These are phyloP conservation scores for Pyrocoelia pectoralis DNA, from an alignment of 2,888 invertebrate species.

Conservation along the genomic window DNA sequence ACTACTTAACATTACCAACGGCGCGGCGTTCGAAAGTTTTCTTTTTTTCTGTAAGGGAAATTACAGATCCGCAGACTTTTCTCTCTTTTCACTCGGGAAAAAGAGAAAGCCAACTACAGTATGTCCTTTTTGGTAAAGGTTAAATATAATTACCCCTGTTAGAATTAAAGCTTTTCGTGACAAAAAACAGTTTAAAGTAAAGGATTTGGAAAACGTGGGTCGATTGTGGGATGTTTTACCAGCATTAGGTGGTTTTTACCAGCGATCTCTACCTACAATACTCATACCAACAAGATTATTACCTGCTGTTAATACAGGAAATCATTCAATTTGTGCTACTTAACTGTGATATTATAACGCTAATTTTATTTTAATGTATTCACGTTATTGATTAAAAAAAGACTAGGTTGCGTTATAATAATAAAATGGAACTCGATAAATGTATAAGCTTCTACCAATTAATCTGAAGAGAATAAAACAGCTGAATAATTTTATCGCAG, in stretches of 20 bases:
- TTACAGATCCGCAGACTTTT: conserved; percentile 14
- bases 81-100: conserved; percentile 15
- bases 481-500: conserved; percentile 28
- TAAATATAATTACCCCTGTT: conserved; percentile 47
- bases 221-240: conserved; percentile 36
- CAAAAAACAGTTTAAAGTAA: conserved; percentile 41
- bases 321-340: conserved; percentile 51
- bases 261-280: conserved; percentile 33
- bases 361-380: conserved; percentile 24
- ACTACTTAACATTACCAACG: conserved; percentile 32
- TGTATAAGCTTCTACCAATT: conserved; percentile 22
- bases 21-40: conserved; percentile 19
- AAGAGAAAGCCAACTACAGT: conserved; percentile 9
- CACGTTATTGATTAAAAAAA: conserved; percentile 15
- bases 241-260: conserved; percentile 34
- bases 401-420: not conserved
- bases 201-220: conserved; percentile 31
- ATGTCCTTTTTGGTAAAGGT: conserved; percentile 25
- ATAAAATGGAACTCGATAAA: not conserved
- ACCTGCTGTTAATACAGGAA: conserved; percentile 49
- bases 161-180: conserved; percentile 49
- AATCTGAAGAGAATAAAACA: conserved; percentile 21
- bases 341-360: conserved; percentile 46
- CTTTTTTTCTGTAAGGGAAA: not conserved
- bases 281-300: conserved; percentile 42